Evolutionary conservation across 2,113 vertebrate species (phyloP), one percentile per base, ranked within the genome.

Genomic region (Corythoichthys haematopterus): DNA sequence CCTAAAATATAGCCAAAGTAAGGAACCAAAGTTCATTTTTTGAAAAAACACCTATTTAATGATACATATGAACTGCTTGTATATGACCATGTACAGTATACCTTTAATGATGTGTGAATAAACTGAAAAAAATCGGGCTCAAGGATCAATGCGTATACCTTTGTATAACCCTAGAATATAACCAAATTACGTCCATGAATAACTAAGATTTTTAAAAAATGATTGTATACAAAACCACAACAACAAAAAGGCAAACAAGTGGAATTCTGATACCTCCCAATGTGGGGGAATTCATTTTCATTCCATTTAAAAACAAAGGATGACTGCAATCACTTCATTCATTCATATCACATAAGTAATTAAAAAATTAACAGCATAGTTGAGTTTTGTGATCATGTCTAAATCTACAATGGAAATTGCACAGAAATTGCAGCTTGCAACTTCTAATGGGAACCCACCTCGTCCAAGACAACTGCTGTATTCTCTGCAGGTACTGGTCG

Each of bases 401-500:
- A 0, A 35, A 43, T 6, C 10, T 33, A 16, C 13, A 15, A 9
- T 0, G 33, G 36, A 12, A 33, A 28, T 45, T 12, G 6, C 12
- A 13, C 16, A 13, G 1, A 2, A 16, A 12, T 66, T 14, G 35
- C 16, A 33, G 11, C 43, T 43, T 4, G 9, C 4, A 33, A 15
- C 0, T 8, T 12, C 64, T 50, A 65, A 61, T 53, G 16, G 43
- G 10, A 66, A 48, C 92, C 68, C 84, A 98, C 96, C 93, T 98
- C 96, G 74, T 98, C 96, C 71, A 83, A 90, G 70, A 90, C 77
- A 53, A 93, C 88, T 45, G 89, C 84, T 0, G 92, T 81, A 79
- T 88, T 90, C 36, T 98, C 96, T 45, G 90, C 80, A 70, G 94
- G 94, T 10, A 89, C 71, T n/a, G 92, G 91, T 64, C 95, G 92